phyloP scores from a whole-genome alignment of 2,797 vertebrate genomes.

The Clamator glandarius region DNA sequence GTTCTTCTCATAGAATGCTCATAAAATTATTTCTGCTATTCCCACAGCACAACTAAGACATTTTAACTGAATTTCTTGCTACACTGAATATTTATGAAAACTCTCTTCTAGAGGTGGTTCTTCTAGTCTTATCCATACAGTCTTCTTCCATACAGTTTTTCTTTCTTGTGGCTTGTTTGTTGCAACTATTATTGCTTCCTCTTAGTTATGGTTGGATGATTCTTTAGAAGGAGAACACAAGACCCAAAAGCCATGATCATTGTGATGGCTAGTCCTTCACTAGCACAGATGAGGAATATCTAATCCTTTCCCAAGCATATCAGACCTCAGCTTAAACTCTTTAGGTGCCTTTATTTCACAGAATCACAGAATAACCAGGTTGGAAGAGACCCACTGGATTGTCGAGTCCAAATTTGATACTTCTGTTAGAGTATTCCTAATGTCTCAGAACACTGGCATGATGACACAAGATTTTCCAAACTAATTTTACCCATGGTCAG shows the following conservation, averaged over 20 bases:
- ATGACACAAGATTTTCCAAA: neutral
- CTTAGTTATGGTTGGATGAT: neutral
- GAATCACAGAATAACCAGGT: too few species aligned
- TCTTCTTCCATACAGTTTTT: neutral
- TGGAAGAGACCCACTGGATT: too few species aligned
- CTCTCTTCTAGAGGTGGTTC: neutral
- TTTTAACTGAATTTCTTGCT: slow-evolving; percentile 17
- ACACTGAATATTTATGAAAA: slow-evolving; percentile 46
- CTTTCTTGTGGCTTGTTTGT: neutral
- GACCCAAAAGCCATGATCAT: neutral
- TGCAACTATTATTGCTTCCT: neutral
- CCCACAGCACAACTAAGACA: slow-evolving; percentile 28
- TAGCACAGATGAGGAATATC: neutral
- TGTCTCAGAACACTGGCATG: neutral
- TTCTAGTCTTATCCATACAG: neutral
- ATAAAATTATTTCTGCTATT: slow-evolving; percentile 43
- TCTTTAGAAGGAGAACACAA: neutral
- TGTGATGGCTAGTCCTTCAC: neutral
- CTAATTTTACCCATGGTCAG: neutral
- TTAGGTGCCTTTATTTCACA: neutral
- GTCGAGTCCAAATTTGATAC: too few species aligned
- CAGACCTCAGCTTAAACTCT: neutral
- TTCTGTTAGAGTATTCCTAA: neutral
- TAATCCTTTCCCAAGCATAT: neutral
- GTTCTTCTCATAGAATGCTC: slow-evolving; percentile 44